Evolutionary conservation across 2,888 invertebrate species (phyloP).

Genomic region (Rhodophaea formosa): DNA sequence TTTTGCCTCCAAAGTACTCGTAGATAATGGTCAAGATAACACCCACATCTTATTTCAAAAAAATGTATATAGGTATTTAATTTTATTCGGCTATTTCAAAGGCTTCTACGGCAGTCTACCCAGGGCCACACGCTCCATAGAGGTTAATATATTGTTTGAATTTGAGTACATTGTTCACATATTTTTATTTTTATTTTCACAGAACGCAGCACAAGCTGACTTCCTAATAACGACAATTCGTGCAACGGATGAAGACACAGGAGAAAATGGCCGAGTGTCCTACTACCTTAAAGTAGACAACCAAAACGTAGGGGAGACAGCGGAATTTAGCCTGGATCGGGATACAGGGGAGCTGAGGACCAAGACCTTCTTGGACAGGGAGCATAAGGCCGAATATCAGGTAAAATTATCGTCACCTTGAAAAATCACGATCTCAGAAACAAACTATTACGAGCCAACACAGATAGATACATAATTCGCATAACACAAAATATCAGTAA

Average conservation of each 20-base stretch:
- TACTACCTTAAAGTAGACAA: conserved; percentile 91
- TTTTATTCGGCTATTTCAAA: too few relatives aligned
- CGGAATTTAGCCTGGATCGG: conserved; percentile 89
- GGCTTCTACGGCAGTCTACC: too few relatives aligned
- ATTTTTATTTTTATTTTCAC: conserved; percentile 35
- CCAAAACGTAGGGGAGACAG: conserved; percentile 88
- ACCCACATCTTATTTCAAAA: too few relatives aligned
- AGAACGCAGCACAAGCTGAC: conserved; percentile 88
- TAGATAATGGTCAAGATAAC: too few relatives aligned
- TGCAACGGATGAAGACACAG: conserved; percentile 90
- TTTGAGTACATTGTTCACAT: too few relatives aligned
- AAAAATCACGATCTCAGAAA: background rate
- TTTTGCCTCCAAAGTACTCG: too few relatives aligned
- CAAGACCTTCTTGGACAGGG: conserved; percentile 89
- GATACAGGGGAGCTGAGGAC: conserved; percentile 91
- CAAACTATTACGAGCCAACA: too few relatives aligned
- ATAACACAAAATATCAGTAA: too few relatives aligned
- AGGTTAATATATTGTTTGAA: too few relatives aligned
- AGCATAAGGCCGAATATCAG: conserved; percentile 77
- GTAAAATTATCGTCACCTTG: conserved; percentile 35
- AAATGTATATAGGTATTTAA: too few relatives aligned
- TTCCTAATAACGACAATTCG: conserved; percentile 90
- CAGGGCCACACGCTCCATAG: too few relatives aligned
- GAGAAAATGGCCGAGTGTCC: conserved; percentile 91
- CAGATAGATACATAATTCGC: too few relatives aligned